phyloP scores from a whole-genome alignment of 1,140 invertebrate genomes.

The Microplitis demolitor region DNA sequence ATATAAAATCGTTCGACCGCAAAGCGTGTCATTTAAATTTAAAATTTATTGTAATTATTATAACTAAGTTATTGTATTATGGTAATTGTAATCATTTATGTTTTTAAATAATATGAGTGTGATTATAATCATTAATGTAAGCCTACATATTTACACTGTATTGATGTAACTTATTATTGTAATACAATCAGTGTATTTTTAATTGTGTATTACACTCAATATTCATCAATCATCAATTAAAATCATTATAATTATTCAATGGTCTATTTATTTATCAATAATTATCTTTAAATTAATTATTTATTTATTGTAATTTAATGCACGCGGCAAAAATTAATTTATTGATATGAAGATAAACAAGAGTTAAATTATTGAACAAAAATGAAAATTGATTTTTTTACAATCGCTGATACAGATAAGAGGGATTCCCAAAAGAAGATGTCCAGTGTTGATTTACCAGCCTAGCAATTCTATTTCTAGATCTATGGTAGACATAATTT shows the following conservation, averaged over 20 bases:
- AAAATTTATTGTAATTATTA: too few relatives aligned
- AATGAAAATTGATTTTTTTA: too few relatives aligned
- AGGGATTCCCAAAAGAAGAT: too few relatives aligned
- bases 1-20: too few relatives aligned
- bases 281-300: conserved; percentile 37
- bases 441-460: too few relatives aligned
- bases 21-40: too few relatives aligned
- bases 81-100: not conserved
- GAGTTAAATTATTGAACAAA: too few relatives aligned
- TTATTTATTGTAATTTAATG: not conserved
- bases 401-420: too few relatives aligned
- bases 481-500: too few relatives aligned
- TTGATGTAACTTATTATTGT: conserved; percentile 33
- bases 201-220: conserved; percentile 38
- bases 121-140: conserved; percentile 23
- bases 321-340: not conserved
- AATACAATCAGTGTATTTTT: conserved; percentile 42
- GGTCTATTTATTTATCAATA: conserved; percentile 26
- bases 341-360: too few relatives aligned
- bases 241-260: not conserved
- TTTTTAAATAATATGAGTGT: conserved; percentile 17
- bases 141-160: conserved; percentile 29
- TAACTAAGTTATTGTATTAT: not conserved
- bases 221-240: conserved; percentile 30
- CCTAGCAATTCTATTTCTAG: too few relatives aligned